Evolutionary conservation across 1,140 invertebrate genomes (phyloP).

Genomic region (Bombyx mori): DNA sequence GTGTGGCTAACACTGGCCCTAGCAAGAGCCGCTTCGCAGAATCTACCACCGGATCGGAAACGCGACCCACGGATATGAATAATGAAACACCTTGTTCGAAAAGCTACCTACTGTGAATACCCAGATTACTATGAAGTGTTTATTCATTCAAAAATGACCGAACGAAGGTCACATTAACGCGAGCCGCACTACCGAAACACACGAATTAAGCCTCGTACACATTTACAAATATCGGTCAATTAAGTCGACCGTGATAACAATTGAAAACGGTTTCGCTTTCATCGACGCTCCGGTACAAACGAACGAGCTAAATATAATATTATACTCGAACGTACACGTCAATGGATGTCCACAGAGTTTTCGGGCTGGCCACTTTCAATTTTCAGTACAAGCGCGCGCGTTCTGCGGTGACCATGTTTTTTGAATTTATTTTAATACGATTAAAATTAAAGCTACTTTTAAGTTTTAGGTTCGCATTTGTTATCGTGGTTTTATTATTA

Average conservation of each 20-base stretch:
- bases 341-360: conserved; percentile 49
- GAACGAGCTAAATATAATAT: conserved; percentile 59
- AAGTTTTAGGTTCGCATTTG: too few species aligned
- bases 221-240: conserved; percentile 68
- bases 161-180: neutral
- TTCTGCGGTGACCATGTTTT: too few species aligned
- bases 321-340: conserved; percentile 59
- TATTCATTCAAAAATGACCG: neutral
- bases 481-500: too few species aligned
- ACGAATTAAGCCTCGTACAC: conserved; percentile 50
- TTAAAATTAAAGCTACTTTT: too few species aligned
- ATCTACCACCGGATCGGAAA: too few species aligned
- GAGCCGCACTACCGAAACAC: conserved; percentile 33
- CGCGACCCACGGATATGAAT: too few species aligned
- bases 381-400: conserved; percentile 24
- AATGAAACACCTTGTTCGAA: too few species aligned
- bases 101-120: too few species aligned
- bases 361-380: conserved; percentile 53
- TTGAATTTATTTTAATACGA: too few species aligned
- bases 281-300: conserved; percentile 36
- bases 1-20: too few species aligned
- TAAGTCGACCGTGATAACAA: conserved; percentile 62
- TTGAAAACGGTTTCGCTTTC: conserved; percentile 65
- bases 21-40: too few species aligned
- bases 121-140: neutral